Percentiles rank a stretch among this genome's conserved stretches.
These are phyloP conservation scores for Apis florea DNA, from an alignment of 1,140 invertebrate species.

Conservation along the genomic window DNA sequence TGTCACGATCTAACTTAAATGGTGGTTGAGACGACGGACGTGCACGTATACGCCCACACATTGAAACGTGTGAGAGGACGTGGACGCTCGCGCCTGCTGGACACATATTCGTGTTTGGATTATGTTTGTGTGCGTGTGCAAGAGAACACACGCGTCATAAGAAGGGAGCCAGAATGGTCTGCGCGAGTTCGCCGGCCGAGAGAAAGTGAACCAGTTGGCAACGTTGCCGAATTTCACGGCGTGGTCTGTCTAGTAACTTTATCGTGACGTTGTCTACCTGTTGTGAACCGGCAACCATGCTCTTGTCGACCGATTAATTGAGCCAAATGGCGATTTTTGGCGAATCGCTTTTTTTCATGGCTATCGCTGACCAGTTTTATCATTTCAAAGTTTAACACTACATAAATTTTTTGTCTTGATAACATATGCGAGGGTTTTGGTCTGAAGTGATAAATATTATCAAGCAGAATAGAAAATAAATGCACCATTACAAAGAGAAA, in stretches of 20 bases:
- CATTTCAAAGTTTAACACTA: background rate
- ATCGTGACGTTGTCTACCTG: slow-evolving; percentile 43
- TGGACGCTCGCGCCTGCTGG: background rate
- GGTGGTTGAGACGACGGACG: slow-evolving; percentile 21
- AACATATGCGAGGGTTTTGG: no score
- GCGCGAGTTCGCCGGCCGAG: slow-evolving; percentile 71
- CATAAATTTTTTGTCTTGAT: background rate
- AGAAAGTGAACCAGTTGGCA: slow-evolving; percentile 79
- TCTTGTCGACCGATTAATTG: slow-evolving; percentile 44
- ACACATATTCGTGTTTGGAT: background rate
- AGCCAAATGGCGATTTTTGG: slow-evolving; percentile 50
- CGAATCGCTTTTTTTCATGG: slow-evolving; percentile 22
- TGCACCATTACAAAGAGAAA: background rate
- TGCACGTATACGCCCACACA: background rate
- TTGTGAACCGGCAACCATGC: slow-evolving; percentile 66
- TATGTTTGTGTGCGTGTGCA: background rate
- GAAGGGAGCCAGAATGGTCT: slow-evolving; percentile 57
- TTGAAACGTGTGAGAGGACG: no score
- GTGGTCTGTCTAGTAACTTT: slow-evolving; percentile 52
- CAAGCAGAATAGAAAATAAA: background rate
- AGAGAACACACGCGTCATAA: slow-evolving; percentile 37
- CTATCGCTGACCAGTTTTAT: background rate
- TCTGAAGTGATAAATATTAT: no score
- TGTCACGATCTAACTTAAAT: slow-evolving; percentile 18
- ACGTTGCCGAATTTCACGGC: slow-evolving; percentile 74